Evolutionary conservation across 2,888 invertebrate genomes (phyloP).

Genomic region (Acholoe squamosa): DNA sequence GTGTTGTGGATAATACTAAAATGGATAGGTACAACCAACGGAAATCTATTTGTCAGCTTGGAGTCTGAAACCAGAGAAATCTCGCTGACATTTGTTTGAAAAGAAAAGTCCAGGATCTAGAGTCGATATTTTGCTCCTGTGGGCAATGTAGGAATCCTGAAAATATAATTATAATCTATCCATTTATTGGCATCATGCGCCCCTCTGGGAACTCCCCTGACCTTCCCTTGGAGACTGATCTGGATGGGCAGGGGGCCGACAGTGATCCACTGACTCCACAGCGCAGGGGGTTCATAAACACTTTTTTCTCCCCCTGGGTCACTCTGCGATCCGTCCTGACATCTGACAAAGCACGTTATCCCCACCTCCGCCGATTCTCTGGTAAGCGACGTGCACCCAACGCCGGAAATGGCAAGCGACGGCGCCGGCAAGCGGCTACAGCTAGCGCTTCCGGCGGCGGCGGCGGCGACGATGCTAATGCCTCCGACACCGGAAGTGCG

Average conservation of each 20-base stretch:
- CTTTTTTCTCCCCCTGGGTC: slow-evolving; percentile 28
- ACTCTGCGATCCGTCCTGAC: not conserved
- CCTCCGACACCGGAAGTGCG: not conserved
- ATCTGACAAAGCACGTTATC: slow-evolving; percentile 3
- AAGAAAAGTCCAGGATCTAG: no score
- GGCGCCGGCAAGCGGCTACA: not conserved
- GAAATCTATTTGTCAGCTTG: no score
- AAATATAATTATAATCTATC: no score
- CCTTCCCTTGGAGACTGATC: not conserved
- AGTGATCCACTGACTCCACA: slow-evolving; percentile 1
- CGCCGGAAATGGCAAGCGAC: not conserved
- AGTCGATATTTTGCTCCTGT: no score
- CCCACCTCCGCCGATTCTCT: not conserved
- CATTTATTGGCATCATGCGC: not conserved
- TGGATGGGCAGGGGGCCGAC: not conserved
- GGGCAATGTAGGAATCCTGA: no score
- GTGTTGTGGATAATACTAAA: no score
- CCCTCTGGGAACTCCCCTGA: not conserved
- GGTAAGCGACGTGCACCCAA: not conserved
- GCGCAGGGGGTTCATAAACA: slow-evolving; percentile 4
- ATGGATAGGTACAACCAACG: no score
- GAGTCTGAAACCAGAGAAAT: no score
- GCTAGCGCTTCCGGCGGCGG: not conserved
- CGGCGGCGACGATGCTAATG: not conserved
- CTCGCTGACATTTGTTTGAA: no score